Percentiles rank a stretch among this genome's conserved stretches.
Evolutionary conservation across 2,113 vertebrate species (phyloP).

Genomic region (Prionailurus viverrinus): DNA sequence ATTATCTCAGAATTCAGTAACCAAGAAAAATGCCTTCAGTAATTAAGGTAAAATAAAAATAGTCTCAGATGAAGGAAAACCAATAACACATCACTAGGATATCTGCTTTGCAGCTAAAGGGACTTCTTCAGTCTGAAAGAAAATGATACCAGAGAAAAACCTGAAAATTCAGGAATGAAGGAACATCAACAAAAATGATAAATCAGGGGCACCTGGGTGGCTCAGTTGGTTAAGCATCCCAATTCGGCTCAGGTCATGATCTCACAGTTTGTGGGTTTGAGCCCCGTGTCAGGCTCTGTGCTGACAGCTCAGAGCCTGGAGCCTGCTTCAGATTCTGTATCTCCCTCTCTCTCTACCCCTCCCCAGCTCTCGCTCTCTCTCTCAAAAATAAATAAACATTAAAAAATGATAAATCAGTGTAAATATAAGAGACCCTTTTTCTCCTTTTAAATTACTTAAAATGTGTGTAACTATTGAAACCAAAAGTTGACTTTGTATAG

Average conservation of each 20-base stretch:
- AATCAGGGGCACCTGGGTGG: no score
- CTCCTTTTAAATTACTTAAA: conserved; percentile 1
- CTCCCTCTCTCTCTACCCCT: no score
- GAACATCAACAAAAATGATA: neutral
- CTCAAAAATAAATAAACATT: no score
- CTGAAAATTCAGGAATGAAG: neutral
- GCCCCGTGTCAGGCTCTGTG: no score
- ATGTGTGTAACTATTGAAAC: neutral
- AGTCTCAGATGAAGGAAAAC: neutral
- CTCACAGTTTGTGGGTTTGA: no score
- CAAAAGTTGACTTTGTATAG: neutral
- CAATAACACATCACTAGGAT: neutral
- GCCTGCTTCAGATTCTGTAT: no score
- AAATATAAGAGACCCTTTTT: neutral
- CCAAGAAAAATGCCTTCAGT: neutral
- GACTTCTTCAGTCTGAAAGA: neutral
- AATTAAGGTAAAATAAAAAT: neutral
- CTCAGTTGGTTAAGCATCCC: no score
- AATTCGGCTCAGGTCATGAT: no score
- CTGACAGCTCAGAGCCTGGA: no score
- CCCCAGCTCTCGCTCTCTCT: no score
- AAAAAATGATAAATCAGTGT: no score
- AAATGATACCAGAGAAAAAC: neutral
- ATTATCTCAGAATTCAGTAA: neutral
- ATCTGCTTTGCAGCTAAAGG: neutral